Evolutionary conservation across 2,888 invertebrate genomes (phyloP), one percentile per base, ranked within the genome.

Genomic region (Bedellia somnulentella): DNA sequence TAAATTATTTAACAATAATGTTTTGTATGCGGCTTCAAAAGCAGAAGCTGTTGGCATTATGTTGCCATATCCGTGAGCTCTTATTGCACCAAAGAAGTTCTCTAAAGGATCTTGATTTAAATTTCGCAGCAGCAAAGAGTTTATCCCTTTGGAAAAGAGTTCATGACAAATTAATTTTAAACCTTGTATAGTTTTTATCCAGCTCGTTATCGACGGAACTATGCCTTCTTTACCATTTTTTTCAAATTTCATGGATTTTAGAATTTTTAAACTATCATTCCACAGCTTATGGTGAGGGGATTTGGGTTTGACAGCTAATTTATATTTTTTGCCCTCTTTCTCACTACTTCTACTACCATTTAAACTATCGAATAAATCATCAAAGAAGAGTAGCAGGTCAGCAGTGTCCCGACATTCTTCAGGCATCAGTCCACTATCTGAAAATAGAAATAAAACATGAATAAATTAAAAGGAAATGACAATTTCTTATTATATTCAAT

Each of bases 61-160:
- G 24, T 30, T 33, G 4, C 23, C 14, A 3, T 13, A 4, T 4
- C 30, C 33, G 15, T 33, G 29, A n/a, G 15, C 15, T 11, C 32
- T 15, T n/a, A 32, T 28, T 1, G 15, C n/a, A 3, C 32, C 33
- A 27, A 31, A 29, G 18, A 32, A 29, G 6, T 30, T 34, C 31
- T 34, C 30, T 11, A 34, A n/a, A 2, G 37, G 35, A 26, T 37
- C 35, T 12, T 34, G 35, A 18, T 37, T 36, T 10, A 38, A 28
- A 21, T 38, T 29, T 11, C 38, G 12, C 27, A 35, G 27, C 32
- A 28, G 36, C n/a, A 37, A 12, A 14, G 37, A 35, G 14, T 16
- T 31, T 9, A 21, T 2, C n/a, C 11, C 8, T 14, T 26, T 9
- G 12, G 26, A 3, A 31, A 22, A 21, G 17, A 18, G n/a, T 26